Evolutionary conservation across 1,140 invertebrate genomes (phyloP).

Genomic region (Panagrolaimus sp.): DNA sequence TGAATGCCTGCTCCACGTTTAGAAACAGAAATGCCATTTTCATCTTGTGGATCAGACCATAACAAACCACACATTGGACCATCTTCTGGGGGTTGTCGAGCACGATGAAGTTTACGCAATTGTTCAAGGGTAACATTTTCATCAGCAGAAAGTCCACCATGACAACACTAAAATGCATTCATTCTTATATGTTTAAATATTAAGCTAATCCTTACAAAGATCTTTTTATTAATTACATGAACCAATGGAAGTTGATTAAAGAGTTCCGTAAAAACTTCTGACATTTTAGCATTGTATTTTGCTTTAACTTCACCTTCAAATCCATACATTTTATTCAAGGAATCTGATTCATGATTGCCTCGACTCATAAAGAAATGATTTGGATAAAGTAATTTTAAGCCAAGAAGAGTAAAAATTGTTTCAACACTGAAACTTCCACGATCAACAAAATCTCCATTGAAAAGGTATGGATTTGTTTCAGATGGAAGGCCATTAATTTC

Average conservation of each 20-base stretch:
- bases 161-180: conserved; percentile 71
- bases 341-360: conserved; percentile 87
- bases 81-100: conserved; percentile 88
- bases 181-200: background rate
- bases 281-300: conserved; percentile 87
- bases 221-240: conserved; percentile 84
- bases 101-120: conserved; percentile 78
- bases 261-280: conserved; percentile 92
- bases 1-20: conserved; percentile 95
- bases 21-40: conserved; percentile 76
- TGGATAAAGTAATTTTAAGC: conserved; percentile 92
- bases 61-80: conserved; percentile 85
- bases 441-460: conserved; percentile 99
- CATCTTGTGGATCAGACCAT: conserved; percentile 94
- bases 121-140: conserved; percentile 86
- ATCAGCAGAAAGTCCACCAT: conserved; percentile 81
- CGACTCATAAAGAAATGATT: conserved; percentile 95
- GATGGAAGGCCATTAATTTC: conserved; percentile 90
- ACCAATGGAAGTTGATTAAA: conserved; percentile 94
- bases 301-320: conserved; percentile 94
- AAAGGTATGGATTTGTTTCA: conserved; percentile 88
- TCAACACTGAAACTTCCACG: conserved; percentile 97
- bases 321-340: conserved; percentile 99
- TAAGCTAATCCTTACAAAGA: conserved; percentile 69
- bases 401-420: conserved; percentile 94